phyloP scores from a whole-genome alignment of 2,888 invertebrate species.

The Dilophus febrilis region DNA sequence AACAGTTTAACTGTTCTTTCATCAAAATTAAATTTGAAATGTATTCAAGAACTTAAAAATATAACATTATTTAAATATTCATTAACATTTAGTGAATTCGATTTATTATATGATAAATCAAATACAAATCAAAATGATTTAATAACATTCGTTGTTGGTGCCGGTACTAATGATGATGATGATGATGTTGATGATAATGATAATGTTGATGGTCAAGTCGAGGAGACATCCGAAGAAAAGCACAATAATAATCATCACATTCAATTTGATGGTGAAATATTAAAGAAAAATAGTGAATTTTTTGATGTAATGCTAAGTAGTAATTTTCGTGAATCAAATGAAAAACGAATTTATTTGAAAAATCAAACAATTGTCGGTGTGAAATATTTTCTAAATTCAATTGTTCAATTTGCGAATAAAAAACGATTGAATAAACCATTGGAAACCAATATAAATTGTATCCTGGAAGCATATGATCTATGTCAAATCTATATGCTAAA shows the following conservation, averaged over 20 bases:
- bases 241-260: constrained; percentile 8
- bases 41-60: too few relatives aligned
- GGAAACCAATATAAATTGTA: constrained; percentile 17
- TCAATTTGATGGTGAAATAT: constrained; percentile 23
- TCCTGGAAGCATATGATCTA: constrained; percentile 28
- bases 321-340: constrained; percentile 26
- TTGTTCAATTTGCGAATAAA: constrained; percentile 16
- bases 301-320: constrained; percentile 29
- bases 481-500: constrained; percentile 27
- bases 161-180: not conserved
- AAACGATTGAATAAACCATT: constrained; percentile 17
- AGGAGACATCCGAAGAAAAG: too few relatives aligned
- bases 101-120: too few relatives aligned
- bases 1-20: constrained; percentile 26
- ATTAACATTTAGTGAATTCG: too few relatives aligned
- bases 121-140: too few relatives aligned
- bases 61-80: too few relatives aligned
- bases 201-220: not conserved
- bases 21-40: constrained; percentile 22
- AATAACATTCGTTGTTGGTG: not conserved
- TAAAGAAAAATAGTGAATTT: constrained; percentile 27
- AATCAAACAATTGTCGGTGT: constrained; percentile 23
- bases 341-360: constrained; percentile 25
- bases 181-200: not conserved
- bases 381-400: constrained; percentile 26